These are phyloP conservation scores for human (Homo sapiens) DNA, from an alignment of 2,113 vertebrate genomes.

Conservation along the genomic window DNA sequence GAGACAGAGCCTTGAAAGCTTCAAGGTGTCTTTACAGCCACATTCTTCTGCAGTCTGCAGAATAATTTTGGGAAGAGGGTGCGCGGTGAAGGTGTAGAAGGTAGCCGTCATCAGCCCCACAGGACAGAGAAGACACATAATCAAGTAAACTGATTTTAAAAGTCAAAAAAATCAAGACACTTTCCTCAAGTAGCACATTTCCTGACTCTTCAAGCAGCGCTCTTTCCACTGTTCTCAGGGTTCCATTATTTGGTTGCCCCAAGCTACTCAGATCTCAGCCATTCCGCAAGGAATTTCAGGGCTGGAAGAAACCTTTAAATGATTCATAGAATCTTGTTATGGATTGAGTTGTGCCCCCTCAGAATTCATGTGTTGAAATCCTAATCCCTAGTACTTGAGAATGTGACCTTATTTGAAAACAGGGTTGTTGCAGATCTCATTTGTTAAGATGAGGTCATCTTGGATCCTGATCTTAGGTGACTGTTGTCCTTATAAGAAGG, in stretches of 20 bases:
- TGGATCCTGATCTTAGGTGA: background rate
- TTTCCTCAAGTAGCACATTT: background rate
- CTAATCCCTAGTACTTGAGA: background rate
- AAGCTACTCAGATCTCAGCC: background rate
- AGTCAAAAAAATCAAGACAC: background rate
- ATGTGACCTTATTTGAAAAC: background rate
- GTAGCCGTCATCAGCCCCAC: background rate
- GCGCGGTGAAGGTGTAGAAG: background rate
- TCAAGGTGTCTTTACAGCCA: background rate
- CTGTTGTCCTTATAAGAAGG: background rate
- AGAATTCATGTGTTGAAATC: background rate
- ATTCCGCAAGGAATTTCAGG: background rate
- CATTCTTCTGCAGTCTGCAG: background rate
- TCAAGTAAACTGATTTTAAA: background rate
- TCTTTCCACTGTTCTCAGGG: background rate
- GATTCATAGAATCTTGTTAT: background rate
- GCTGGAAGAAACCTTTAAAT: background rate
- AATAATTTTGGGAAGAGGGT: background rate
- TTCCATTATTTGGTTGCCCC: background rate
- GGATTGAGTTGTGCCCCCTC: background rate
- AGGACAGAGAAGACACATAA: background rate
- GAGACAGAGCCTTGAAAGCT: background rate
- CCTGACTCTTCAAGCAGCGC: background rate
- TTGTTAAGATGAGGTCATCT: background rate
- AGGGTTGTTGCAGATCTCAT: background rate